Base-by-base conservation (phyloP, 2,113 vertebrate species). In the Hirundichthys speculiger region DNA sequence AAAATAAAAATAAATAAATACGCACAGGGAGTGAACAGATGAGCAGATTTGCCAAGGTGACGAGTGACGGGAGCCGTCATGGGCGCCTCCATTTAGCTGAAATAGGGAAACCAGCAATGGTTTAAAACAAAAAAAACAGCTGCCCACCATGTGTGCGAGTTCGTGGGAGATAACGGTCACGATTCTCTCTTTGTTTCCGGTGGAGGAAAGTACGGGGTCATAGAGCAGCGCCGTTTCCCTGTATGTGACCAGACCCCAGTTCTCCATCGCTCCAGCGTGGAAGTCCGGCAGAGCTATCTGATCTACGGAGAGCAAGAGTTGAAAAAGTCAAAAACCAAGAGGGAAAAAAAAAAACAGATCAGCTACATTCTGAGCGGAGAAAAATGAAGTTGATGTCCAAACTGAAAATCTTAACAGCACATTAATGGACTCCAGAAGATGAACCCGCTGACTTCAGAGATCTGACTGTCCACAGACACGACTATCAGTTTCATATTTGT, bases 221-320 rank as follows among this genome's bases (percentile, higher is more conserved):
- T 83, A 98, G 7, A 98, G 93, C 55, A 99, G 90, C 0, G 95
- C 74, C 0, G 87, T 96, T 86, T 99, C 98, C 40, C 98, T 90
- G 89, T 99, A 99, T 3, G 96, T 98, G 75, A 99, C 75, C 52
- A 99, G 92, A 6, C 98, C 98, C 98, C 98, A 99, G 92, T 99
- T 99, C 89, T 99, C 98, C 98, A 99, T 99, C 0, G 96, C 97
- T 0, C 98, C 98, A 0, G 96, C 94, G 0, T 90, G 90, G 79
- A 99, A 99, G 83, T 99, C 98, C 0, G 96, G 98, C 69, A 99
- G 88, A 13, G 85, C 96, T 0, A 99, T 92, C 91, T 99, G 98
- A 86, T 99, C 97, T 99, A 77, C 14, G 46, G 47, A 50, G 20
- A 30, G 8, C n/a, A 58, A 42, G 30, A 13, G 9, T 46, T 20